Base-by-base conservation (phyloP, 2,888 invertebrate species). In the Eupithecia inturbata region DNA sequence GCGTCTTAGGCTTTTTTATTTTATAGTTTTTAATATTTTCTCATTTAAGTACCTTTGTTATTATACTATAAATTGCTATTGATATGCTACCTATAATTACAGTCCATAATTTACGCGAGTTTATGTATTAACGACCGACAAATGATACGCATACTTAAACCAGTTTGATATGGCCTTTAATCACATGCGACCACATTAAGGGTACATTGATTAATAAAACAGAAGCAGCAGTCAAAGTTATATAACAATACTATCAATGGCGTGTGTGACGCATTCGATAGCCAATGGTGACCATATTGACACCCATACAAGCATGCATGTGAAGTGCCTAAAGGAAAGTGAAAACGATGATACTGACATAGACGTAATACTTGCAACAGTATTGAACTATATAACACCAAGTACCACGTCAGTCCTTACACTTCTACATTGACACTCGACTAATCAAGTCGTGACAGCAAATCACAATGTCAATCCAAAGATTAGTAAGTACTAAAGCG, bases 351-450 rank as follows among this genome's bases (percentile, higher is more conserved):
- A 84, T 85, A 89, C 88, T 79, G 83, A 90, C 87, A 88, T 86
- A 90, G 87, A 87, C 89, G 91, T 89, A 89, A 91, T 87, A 88
- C 91, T 93, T 94, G 93, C 93, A 94, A 92, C 93, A 94, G 89
- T 92, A 86, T 75, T 92, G 91, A 92, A 92, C 92, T 94, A 94
- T 94, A 94, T 93, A 94, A 93, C 85, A 87, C 88, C 89, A 82
- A 76, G 89, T 92, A 88, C 88, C 87, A 89, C 83, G 89, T 89
- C 82, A 82, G 87, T 89, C 86, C 85, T 85, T 83, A 92, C 93
- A 94, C 88, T 90, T 84, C 86, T 84, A 83, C 85, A 83, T 89
- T 87, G 87, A 86, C 82, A 85, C 85, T 87, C 88, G 90, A 87
- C 89, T 90, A 82, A 89, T 87, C 89, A 87, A 89, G 91, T 92